These are phyloP conservation scores for Lysiphlebus fabarum DNA, from an alignment of 1,140 invertebrate genomes.

Conservation along the genomic window DNA sequence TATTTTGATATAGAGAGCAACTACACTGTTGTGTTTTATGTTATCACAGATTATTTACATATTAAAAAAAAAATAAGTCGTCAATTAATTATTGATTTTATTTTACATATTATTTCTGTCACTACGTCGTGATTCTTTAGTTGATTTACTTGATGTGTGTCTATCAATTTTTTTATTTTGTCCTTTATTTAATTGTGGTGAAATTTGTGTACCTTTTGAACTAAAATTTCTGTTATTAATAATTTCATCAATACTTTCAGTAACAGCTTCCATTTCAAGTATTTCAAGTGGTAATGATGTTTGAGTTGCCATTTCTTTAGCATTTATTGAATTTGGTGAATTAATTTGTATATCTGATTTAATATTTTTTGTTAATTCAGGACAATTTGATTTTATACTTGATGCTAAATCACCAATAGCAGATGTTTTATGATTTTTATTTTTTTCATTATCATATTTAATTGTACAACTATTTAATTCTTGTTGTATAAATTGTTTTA, in stretches of 20 bases:
- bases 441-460: conserved; percentile 52
- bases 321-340: conserved; percentile 45
- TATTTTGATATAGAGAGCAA: too few species aligned
- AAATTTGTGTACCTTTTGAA: conserved; percentile 50
- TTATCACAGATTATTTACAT: too few species aligned
- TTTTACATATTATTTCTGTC: too few species aligned
- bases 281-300: conserved; percentile 53
- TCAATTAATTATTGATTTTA: too few species aligned
- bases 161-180: too few species aligned
- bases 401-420: conserved; percentile 42
- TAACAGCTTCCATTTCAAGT: conserved; percentile 51
- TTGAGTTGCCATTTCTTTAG: conserved; percentile 61
- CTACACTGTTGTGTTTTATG: too few species aligned
- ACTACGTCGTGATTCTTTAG: too few species aligned
- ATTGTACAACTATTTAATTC: conserved; percentile 18
- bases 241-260: conserved; percentile 51
- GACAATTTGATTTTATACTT: conserved; percentile 47
- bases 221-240: conserved; percentile 45
- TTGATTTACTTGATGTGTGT: too few species aligned
- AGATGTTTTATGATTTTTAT: conserved; percentile 34
- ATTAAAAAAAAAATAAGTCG: too few species aligned
- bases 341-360: conserved; percentile 54
- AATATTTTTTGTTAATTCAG: conserved; percentile 49
- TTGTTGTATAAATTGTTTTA: conserved; percentile 54
- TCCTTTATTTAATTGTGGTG: conserved; percentile 42